Evolutionary conservation across 2,888 invertebrate species (phyloP).

Genomic region (Enoplolaimus lenunculus): DNA sequence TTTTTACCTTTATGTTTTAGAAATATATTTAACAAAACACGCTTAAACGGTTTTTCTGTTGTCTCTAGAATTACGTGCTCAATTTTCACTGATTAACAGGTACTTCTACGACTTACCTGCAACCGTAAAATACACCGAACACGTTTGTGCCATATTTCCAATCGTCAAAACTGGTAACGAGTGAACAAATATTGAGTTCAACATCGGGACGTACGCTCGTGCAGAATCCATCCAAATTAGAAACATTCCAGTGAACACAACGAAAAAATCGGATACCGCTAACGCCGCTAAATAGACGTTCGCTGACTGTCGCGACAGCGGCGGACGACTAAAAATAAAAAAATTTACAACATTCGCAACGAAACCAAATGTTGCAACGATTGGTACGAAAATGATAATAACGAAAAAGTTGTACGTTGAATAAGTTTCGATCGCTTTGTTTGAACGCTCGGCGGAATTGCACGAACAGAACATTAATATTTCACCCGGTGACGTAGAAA

Average conservation of each 20-base stretch:
- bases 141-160: constrained; percentile 40
- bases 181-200: constrained; percentile 24
- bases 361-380: constrained; percentile 33
- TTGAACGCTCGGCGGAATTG: not conserved
- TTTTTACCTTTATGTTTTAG: no score
- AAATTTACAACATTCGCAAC: constrained; percentile 37
- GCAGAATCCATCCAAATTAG: constrained; percentile 37
- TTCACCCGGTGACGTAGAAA: not conserved
- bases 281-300: constrained; percentile 39
- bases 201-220: constrained; percentile 33
- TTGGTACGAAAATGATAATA: constrained; percentile 19
- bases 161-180: constrained; percentile 24
- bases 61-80: no score
- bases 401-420: constrained; percentile 20
- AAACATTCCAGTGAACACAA: constrained; percentile 38
- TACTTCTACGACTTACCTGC: no score
- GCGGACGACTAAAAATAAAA: constrained; percentile 33
- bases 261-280: constrained; percentile 36
- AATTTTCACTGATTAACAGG: no score
- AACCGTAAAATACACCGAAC: constrained; percentile 39
- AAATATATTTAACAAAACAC: no score
- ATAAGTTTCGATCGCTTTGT: not conserved
- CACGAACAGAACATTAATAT: not conserved
- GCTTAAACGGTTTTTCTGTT: no score
- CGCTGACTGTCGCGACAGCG: not conserved